Evolutionary conservation across 2,888 invertebrate genomes (phyloP).

Genomic region (Rhopalosiphum nymphaeae): DNA sequence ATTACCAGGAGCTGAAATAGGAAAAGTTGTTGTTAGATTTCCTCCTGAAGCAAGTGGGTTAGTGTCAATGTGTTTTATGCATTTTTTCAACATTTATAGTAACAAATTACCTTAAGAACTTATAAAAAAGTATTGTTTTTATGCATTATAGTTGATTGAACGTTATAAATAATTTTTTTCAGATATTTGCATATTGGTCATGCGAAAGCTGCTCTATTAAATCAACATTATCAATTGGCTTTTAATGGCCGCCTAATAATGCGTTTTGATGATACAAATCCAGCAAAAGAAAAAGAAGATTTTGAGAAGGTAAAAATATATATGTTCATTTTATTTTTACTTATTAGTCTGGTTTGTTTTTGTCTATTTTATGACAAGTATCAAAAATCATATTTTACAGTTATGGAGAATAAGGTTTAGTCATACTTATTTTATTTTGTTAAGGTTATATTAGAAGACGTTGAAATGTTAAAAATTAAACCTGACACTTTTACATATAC

Average conservation of each 20-base stretch:
- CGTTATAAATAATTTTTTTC: conserved; percentile 34
- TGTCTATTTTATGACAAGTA: neutral
- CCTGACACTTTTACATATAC: conserved; percentile 95
- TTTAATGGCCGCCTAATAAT: conserved; percentile 96
- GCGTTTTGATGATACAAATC: conserved; percentile 99
- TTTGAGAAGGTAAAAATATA: conserved; percentile 85
- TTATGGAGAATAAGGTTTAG: neutral
- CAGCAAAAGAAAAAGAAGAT: conserved; percentile 96
- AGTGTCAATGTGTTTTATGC: conserved; percentile 66
- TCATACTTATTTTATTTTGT: neutral
- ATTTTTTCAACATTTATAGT: neutral
- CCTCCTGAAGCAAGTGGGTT: conserved; percentile 99
- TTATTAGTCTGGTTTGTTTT: too few species aligned
- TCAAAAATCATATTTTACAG: neutral
- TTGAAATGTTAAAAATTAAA: conserved; percentile 90
- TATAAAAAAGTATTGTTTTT: neutral
- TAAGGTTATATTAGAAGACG: conserved; percentile 88
- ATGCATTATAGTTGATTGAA: neutral
- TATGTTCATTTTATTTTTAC: too few species aligned
- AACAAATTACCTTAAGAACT: neutral
- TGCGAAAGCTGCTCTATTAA: conserved; percentile 97
- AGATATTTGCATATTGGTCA: conserved; percentile 75
- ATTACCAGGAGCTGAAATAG: conserved; percentile 95
- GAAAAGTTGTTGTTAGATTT: conserved; percentile 97
- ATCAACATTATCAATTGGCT: conserved; percentile 94